Evolutionary conservation across 2,888 invertebrate species (phyloP).

Genomic region (Homarus gammarus): DNA sequence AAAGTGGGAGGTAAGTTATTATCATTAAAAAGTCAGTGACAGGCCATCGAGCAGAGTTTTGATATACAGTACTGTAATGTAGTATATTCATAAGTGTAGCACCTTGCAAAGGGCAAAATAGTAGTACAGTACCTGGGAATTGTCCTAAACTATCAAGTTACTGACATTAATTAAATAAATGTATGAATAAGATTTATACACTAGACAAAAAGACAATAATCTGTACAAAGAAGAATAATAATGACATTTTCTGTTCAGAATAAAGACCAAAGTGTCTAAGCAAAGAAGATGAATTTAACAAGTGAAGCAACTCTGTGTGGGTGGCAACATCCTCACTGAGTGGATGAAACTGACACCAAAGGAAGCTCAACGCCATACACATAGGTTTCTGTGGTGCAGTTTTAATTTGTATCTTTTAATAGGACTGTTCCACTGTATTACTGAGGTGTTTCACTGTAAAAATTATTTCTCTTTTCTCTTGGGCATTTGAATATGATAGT

Average conservation of each 20-base stretch:
- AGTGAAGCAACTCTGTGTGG: not conserved
- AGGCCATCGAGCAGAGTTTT: conserved; percentile 42
- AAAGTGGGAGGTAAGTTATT: conserved; percentile 35
- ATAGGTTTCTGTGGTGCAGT: conserved; percentile 31
- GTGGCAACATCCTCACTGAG: conserved; percentile 13
- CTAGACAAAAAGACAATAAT: conserved; percentile 49
- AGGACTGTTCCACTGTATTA: conserved; percentile 4
- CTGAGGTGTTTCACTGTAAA: conserved; percentile 18
- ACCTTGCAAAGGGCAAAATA: conserved; percentile 50
- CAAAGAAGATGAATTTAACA: not conserved
- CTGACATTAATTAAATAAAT: conserved; percentile 42
- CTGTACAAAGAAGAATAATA: conserved; percentile 27
- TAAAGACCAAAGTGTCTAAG: conserved; percentile 6
- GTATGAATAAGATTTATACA: conserved; percentile 45
- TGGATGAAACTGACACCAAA: conserved; percentile 4
- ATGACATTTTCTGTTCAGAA: conserved; percentile 10
- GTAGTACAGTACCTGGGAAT: conserved; percentile 28
- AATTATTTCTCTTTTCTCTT: not conserved
- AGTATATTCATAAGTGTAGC: conserved; percentile 48
- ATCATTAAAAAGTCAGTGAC: conserved; percentile 43
- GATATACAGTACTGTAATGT: conserved; percentile 20
- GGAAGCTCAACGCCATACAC: conserved; percentile 14
- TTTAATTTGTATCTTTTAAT: conserved; percentile 21
- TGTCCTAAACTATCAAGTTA: conserved; percentile 24
- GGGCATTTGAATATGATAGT: not conserved